Conservation (phyloP, 2,888 invertebrate genomes). For the Cephus rjabovi region DNA sequence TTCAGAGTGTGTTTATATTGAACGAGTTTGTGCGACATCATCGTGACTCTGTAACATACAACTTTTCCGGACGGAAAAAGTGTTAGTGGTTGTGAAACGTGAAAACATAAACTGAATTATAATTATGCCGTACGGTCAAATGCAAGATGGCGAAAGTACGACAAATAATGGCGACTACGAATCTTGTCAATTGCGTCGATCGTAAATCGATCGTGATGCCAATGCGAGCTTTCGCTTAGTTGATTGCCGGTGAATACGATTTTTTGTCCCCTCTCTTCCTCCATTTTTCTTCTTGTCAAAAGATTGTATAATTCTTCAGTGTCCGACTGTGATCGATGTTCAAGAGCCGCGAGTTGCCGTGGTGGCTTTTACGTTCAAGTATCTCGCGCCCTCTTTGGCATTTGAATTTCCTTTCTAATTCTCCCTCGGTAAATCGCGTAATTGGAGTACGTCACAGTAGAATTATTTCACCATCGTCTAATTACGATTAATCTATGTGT, state of each 20-base stretch:
- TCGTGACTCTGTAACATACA: background rate
- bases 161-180: background rate
- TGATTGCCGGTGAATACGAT: background rate
- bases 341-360: background rate
- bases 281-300: background rate
- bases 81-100: background rate
- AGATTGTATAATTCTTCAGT: background rate
- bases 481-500: background rate
- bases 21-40: background rate
- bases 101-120: background rate
- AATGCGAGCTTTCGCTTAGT: background rate
- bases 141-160: background rate
- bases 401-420: slow-evolving; percentile 24
- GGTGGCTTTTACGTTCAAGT: background rate
- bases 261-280: background rate
- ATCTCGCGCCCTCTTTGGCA: background rate
- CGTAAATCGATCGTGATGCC: background rate
- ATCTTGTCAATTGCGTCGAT: background rate
- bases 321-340: background rate
- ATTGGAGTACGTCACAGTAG: background rate
- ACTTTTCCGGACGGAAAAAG: background rate
- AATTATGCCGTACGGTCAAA: background rate
- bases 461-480: background rate
- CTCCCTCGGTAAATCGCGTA: slow-evolving; percentile 7
- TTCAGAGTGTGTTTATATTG: background rate